Conservation (phyloP, 1,140 invertebrate genomes). For the Zaprionus nigranus region DNA sequence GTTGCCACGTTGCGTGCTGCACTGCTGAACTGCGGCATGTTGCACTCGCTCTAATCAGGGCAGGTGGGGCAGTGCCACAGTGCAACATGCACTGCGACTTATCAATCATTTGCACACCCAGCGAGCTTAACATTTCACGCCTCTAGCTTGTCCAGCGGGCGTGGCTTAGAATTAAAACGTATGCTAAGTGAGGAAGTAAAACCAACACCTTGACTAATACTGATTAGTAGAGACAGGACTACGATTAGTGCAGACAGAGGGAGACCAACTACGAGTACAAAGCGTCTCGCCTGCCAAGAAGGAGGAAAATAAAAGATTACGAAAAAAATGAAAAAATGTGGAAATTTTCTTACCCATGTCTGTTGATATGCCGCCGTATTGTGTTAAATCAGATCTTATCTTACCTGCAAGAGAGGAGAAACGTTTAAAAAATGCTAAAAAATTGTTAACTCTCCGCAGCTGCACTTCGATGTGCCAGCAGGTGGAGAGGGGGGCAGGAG, state of each 20-base stretch:
- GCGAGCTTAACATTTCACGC: conserved; percentile 30
- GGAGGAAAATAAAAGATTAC: conserved; percentile 23
- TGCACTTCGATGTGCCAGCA: background rate
- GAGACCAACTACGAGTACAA: background rate
- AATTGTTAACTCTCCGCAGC: conserved; percentile 55
- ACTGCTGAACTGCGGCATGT: background rate
- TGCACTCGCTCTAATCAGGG: conserved; percentile 59
- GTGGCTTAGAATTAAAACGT: conserved; percentile 10
- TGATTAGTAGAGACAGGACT: conserved; percentile 9
- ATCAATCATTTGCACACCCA: conserved; percentile 77
- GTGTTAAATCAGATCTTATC: conserved; percentile 85
- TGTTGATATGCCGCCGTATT: conserved; percentile 84
- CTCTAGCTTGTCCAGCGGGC: background rate
- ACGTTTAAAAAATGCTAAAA: conserved; percentile 78
- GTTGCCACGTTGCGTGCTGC: conserved; percentile 51
- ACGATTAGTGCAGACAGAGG: conserved; percentile 37
- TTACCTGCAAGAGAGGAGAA: conserved; percentile 81
- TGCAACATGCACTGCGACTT: conserved; percentile 24
- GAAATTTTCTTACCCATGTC: conserved; percentile 84
- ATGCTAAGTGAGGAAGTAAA: conserved; percentile 16
- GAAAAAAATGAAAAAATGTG: conserved; percentile 71
- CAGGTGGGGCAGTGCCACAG: conserved; percentile 33
- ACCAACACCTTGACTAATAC: conserved; percentile 45
- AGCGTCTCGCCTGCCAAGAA: conserved; percentile 3
- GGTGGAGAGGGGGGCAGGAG: background rate